Percentiles rank a stretch among this genome's conserved stretches.
These are phyloP conservation scores for Leptinotarsa tumamoca DNA, from an alignment of 2,888 invertebrate genomes.

Conservation along the genomic window DNA sequence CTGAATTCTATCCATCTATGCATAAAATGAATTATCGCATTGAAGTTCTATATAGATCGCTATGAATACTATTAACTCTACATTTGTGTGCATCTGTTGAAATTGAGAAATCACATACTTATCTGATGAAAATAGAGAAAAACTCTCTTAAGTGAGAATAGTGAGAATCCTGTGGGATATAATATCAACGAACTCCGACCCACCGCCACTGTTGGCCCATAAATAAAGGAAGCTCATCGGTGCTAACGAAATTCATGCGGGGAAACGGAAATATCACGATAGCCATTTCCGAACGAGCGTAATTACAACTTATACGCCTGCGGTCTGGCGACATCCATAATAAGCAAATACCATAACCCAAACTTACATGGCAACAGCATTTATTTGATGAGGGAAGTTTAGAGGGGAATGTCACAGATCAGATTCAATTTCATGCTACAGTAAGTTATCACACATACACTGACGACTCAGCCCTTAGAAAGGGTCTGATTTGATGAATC, in stretches of 20 bases:
- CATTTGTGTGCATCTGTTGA: too few relatives aligned
- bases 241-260: slow-evolving; percentile 6
- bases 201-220: neutral
- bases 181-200: neutral
- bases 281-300: slow-evolving; percentile 9
- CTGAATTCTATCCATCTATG: too few relatives aligned
- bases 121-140: too few relatives aligned
- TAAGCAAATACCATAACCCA: slow-evolving; percentile 1
- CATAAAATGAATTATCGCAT: too few relatives aligned
- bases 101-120: too few relatives aligned
- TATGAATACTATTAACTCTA: too few relatives aligned
- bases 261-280: slow-evolving; percentile 5
- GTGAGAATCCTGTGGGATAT: neutral
- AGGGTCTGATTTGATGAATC: too few relatives aligned
- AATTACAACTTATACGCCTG: slow-evolving; percentile 12
- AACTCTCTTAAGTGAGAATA: neutral
- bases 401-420: neutral
- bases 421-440: neutral
- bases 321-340: neutral
- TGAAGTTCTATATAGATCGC: too few relatives aligned
- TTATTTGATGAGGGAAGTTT: neutral
- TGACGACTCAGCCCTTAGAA: too few relatives aligned
- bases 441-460: too few relatives aligned
- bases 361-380: neutral
- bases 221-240: neutral